phyloP scores from a whole-genome alignment of 2,888 invertebrate genomes.

The Cephus pygmeus region DNA sequence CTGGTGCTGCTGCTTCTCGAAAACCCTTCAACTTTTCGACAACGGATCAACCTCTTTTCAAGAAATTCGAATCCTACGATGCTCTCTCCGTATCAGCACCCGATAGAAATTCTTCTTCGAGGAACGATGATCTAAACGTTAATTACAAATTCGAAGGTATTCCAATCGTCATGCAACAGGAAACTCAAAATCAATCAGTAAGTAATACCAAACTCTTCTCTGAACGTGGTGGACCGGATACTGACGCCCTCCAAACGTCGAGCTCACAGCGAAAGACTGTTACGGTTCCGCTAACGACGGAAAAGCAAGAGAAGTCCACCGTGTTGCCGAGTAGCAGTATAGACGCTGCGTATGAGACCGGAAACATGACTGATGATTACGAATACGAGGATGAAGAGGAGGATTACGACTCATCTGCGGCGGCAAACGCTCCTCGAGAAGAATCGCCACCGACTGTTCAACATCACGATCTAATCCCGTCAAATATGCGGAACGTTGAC shows the following conservation, averaged over 20 bases:
- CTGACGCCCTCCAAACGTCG: neutral
- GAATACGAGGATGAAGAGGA: conserved; percentile 73
- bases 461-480: neutral
- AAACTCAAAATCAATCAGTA: neutral
- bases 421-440: neutral
- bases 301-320: neutral
- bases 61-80: conserved; percentile 45
- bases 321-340: neutral
- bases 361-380: conserved; percentile 41
- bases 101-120: neutral
- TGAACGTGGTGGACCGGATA: neutral
- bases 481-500: neutral
- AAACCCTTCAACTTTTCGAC: conserved; percentile 57
- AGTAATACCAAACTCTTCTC: neutral
- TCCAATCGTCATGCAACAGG: neutral
- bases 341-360: neutral
- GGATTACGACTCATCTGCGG: conserved; percentile 42
- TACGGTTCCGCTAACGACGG: neutral
- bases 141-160: neutral
- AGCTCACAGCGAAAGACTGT: neutral
- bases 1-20: conserved; percentile 56
- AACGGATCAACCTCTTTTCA: conserved; percentile 49
- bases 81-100: neutral
- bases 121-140: neutral
- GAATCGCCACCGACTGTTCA: neutral